A percentile compares a stretch with the other conserved stretches of the same genome.
Conservation (phyloP, 2,888 invertebrate species). For the Xanthostigma xanthostigma region DNA sequence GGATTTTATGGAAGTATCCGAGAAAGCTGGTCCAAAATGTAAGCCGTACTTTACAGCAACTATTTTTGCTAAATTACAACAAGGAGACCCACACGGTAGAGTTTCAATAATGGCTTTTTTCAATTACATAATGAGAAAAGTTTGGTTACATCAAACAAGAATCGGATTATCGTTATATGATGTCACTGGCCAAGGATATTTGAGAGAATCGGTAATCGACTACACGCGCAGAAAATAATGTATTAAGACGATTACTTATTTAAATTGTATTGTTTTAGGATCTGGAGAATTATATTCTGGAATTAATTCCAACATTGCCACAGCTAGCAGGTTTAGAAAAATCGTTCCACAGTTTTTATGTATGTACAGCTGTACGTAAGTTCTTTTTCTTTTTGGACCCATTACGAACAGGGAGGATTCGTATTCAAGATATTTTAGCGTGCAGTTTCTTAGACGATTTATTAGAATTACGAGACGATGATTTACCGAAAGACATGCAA, state of each 20-base stretch:
- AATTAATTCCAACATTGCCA: constrained; percentile 81
- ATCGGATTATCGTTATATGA: constrained; percentile 89
- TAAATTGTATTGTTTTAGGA: constrained; percentile 42
- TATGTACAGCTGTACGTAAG: constrained; percentile 89
- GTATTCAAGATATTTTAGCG: constrained; percentile 82
- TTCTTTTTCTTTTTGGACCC: constrained; percentile 94
- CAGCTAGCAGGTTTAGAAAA: constrained; percentile 82
- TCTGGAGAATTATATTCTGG: constrained; percentile 86
- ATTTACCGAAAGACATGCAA: constrained; percentile 65
- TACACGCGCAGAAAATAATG: background rate
- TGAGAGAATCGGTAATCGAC: constrained; percentile 56
- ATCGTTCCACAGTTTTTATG: constrained; percentile 90
- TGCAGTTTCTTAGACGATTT: constrained; percentile 87
- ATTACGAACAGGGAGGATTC: constrained; percentile 69
- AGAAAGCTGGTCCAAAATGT: constrained; percentile 60
- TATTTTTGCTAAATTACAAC: constrained; percentile 76
- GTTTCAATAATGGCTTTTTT: constrained; percentile 82
- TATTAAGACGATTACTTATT: background rate
- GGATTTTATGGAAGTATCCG: constrained; percentile 67
- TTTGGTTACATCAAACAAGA: constrained; percentile 89
- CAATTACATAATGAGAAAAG: constrained; percentile 89
- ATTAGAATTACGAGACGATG: constrained; percentile 75
- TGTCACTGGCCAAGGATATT: constrained; percentile 78
- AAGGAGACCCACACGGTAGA: constrained; percentile 71
- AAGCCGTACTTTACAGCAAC: constrained; percentile 69